Conservation (phyloP, 1,140 invertebrate genomes). For the Aleiodes sp. region DNA sequence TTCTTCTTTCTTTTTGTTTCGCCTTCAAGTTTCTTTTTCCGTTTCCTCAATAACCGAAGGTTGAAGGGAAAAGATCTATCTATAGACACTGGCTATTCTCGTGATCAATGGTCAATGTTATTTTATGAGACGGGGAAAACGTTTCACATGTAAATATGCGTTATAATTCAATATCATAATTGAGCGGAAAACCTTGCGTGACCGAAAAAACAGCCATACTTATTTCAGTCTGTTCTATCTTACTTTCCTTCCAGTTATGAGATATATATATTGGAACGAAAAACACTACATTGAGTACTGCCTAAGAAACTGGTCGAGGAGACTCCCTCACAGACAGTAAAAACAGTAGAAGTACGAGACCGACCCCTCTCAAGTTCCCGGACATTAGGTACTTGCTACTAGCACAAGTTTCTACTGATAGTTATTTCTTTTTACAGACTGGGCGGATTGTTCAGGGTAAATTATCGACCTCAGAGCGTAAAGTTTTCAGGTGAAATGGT, state of each 20-base stretch:
- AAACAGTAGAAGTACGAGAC: slow-evolving; percentile 8
- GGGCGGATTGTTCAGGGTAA: slow-evolving; percentile 20
- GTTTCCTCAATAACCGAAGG: slow-evolving; percentile 2
- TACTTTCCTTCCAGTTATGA: neutral
- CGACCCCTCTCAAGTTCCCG: slow-evolving; percentile 12
- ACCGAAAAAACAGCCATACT: neutral
- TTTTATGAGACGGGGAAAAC: neutral
- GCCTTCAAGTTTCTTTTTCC: neutral
- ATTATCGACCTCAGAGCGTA: slow-evolving; percentile 24
- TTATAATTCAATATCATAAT: neutral
- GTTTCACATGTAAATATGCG: neutral
- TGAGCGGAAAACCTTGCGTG: neutral
- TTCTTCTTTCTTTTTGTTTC: slow-evolving; percentile 10
- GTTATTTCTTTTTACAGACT: slow-evolving; percentile 20
- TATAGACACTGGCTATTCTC: neutral
- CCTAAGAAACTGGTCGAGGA: slow-evolving; percentile 6
- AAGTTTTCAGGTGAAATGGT: neutral
- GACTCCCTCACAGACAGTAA: slow-evolving; percentile 7
- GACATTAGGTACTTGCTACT: slow-evolving; percentile 27
- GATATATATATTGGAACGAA: slow-evolving; percentile 4
- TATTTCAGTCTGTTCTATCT: slow-evolving; percentile 5
- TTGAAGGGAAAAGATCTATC: neutral
- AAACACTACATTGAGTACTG: neutral
- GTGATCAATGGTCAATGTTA: neutral
- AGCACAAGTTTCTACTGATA: slow-evolving; percentile 27